Evolutionary conservation across 2,888 invertebrate genomes (phyloP).

Genomic region (Lacanobia oleracea): DNA sequence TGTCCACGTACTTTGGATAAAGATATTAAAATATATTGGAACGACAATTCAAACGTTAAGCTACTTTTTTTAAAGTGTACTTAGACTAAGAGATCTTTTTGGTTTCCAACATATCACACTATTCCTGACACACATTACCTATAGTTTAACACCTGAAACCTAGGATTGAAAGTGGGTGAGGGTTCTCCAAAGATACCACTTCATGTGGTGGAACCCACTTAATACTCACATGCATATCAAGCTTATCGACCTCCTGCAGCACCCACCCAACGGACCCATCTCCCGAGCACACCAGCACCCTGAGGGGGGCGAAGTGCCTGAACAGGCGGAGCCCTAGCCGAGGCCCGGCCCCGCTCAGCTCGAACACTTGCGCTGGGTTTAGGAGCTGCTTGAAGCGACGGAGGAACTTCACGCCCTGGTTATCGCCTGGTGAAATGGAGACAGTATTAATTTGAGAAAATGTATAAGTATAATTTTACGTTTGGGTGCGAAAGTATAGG

Average conservation of each 20-base stretch:
- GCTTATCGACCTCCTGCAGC: conserved; percentile 97
- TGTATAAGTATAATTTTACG: background rate
- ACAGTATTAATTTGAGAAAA: background rate
- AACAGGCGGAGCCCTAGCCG: conserved; percentile 96
- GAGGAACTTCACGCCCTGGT: conserved; percentile 99
- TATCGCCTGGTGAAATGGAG: conserved; percentile 93
- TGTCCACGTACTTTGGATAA: too few relatives aligned
- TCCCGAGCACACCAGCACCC: conserved; percentile 99
- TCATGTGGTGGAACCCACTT: background rate
- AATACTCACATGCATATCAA: conserved; percentile 97
- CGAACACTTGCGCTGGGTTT: conserved; percentile 99
- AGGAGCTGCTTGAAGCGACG: conserved; percentile 98
- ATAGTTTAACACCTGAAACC: too few relatives aligned
- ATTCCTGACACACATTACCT: too few relatives aligned
- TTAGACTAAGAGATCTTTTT: too few relatives aligned
- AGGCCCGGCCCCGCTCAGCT: conserved; percentile 97
- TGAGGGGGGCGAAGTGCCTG: conserved; percentile 98
- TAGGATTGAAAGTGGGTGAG: too few relatives aligned
- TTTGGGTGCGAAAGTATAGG: too few relatives aligned
- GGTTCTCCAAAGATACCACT: background rate
- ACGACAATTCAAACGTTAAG: too few relatives aligned
- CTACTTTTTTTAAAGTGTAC: too few relatives aligned
- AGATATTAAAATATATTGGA: too few relatives aligned
- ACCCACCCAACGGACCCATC: conserved; percentile 99
- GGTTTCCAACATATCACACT: too few relatives aligned